Conservation (phyloP, 2,888 invertebrate genomes). For the Perizoma affinitatum region DNA sequence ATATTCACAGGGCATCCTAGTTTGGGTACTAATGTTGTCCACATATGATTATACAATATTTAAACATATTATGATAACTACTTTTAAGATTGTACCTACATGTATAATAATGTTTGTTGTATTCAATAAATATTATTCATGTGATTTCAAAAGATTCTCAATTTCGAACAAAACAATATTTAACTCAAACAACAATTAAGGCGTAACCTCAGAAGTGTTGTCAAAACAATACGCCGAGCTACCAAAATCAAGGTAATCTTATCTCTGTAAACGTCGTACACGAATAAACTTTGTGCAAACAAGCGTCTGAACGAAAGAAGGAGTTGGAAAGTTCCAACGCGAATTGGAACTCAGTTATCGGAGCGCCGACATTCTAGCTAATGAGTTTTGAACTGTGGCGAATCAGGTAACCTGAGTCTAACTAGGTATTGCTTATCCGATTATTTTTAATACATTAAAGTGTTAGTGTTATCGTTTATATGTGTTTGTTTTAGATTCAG, state of each 20-base stretch:
- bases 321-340: slow-evolving; percentile 13
- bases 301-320: slow-evolving; percentile 43
- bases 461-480: no score
- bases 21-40: no score
- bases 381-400: slow-evolving; percentile 48
- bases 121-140: no score
- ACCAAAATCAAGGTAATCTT: slow-evolving; percentile 39
- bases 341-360: slow-evolving; percentile 46
- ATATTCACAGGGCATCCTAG: no score
- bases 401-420: slow-evolving; percentile 20
- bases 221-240: slow-evolving; percentile 36
- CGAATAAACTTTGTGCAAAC: slow-evolving; percentile 47
- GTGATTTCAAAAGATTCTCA: no score
- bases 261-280: slow-evolving; percentile 45
- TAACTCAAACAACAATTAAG: neutral
- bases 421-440: slow-evolving; percentile 25
- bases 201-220: slow-evolving; percentile 11
- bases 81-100: no score
- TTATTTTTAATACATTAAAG: no score
- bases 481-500: no score
- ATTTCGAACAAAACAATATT: no score
- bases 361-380: slow-evolving; percentile 43
- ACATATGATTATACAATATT: no score
- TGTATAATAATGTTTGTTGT: no score
- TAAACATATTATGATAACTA: no score